A percentile compares a stretch with the other conserved stretches of the same genome.
Conservation (phyloP, 1,140 invertebrate species). For the Drosophila mauritiana region DNA sequence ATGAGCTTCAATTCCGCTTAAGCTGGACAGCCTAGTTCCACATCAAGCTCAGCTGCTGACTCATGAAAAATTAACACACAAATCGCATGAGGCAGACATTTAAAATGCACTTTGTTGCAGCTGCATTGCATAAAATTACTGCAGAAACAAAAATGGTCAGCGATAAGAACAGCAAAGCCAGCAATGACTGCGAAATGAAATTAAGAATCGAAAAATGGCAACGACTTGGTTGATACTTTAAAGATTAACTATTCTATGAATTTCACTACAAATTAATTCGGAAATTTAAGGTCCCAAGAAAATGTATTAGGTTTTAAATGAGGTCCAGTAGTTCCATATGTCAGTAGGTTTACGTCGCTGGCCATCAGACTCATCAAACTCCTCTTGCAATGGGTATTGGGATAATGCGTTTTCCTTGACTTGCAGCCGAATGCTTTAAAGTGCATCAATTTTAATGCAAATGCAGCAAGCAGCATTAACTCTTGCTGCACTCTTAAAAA, state of each 20-base stretch:
- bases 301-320: too few relatives aligned
- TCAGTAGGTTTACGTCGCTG: too few relatives aligned
- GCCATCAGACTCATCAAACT: background rate
- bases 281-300: too few relatives aligned
- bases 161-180: conserved; percentile 36
- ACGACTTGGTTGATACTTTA: conserved; percentile 9
- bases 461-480: conserved; percentile 76
- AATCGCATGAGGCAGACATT: conserved; percentile 61
- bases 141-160: conserved; percentile 55
- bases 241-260: background rate
- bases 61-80: conserved; percentile 74
- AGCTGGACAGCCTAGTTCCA: conserved; percentile 4
- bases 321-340: background rate
- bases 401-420: conserved; percentile 35
- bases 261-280: too few relatives aligned
- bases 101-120: conserved; percentile 79
- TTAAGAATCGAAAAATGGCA: background rate
- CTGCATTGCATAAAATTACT: conserved; percentile 52
- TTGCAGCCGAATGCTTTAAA: conserved; percentile 60
- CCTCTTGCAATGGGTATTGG: conserved; percentile 1
- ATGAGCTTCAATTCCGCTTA: conserved; percentile 22
- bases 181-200: conserved; percentile 4
- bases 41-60: conserved; percentile 26
- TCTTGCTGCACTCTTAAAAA: conserved; percentile 68
- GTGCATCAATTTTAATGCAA: conserved; percentile 79